Evolutionary conservation across 2,113 vertebrate genomes (phyloP).

Genomic region (Pluvianellus socialis): DNA sequence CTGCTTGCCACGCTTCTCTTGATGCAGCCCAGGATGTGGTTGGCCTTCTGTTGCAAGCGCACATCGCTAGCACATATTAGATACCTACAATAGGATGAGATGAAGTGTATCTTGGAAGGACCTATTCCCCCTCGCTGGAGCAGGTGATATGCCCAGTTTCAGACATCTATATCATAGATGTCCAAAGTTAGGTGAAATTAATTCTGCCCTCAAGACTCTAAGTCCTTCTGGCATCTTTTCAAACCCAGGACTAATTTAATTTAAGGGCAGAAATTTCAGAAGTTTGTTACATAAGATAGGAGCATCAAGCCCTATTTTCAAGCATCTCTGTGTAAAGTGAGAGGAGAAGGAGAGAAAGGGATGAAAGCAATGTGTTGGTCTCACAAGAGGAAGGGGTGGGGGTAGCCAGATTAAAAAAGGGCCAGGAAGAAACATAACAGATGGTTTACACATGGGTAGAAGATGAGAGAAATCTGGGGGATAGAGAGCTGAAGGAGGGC

Average conservation of each 20-base stretch:
- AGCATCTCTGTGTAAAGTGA: constrained; percentile 59
- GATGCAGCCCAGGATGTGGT: rapidly evolving
- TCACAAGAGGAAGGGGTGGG: constrained; percentile 61
- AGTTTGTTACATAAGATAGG: constrained; percentile 26
- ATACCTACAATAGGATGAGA: neutral
- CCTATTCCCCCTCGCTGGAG: neutral
- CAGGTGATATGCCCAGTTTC: neutral
- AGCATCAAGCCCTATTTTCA: constrained; percentile 57
- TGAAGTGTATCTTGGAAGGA: neutral
- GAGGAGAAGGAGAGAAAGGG: constrained; percentile 64
- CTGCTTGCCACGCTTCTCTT: neutral
- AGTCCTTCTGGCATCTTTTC: constrained; percentile 8
- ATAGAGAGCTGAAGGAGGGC: constrained; percentile 45
- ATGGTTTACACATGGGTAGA: constrained; percentile 64
- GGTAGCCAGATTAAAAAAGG: constrained; percentile 62
- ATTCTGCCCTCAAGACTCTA: neutral
- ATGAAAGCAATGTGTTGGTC: constrained; percentile 69
- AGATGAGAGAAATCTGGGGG: constrained; percentile 60
- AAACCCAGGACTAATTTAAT: constrained; percentile 45
- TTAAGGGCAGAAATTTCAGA: constrained; percentile 53
- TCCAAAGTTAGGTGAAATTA: neutral
- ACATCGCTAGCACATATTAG: rapidly evolving
- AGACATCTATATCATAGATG: neutral
- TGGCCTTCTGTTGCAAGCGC: neutral
- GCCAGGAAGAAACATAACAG: constrained; percentile 65